Percentiles rank a stretch among this genome's conserved stretches.
These are phyloP conservation scores for Otolemur garnettii DNA, from an alignment of 2,113 vertebrate species.

Conservation along the genomic window DNA sequence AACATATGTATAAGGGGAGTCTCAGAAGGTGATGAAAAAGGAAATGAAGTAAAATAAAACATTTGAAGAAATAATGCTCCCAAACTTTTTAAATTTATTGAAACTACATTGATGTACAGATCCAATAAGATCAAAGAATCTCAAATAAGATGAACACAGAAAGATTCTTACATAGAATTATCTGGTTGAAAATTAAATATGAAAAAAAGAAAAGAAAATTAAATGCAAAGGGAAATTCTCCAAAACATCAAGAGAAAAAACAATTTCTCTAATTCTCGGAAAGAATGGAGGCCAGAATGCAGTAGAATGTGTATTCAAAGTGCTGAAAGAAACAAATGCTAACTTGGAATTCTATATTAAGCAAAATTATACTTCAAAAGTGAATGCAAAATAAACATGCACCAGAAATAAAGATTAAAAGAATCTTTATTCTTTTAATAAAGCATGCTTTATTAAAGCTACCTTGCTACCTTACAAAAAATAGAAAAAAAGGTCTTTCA, in stretches of 20 bases:
- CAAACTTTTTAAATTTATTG: not conserved
- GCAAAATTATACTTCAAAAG: not conserved
- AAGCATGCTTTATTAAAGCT: too few relatives aligned
- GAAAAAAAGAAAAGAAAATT: not conserved
- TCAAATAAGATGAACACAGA: not conserved
- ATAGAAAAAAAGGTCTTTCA: not conserved
- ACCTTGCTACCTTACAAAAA: not conserved
- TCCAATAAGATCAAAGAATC: not conserved
- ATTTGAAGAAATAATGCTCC: not conserved
- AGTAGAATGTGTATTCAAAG: not conserved
- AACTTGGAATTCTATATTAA: not conserved
- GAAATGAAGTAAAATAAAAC: not conserved
- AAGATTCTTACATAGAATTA: not conserved
- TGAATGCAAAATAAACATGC: not conserved
- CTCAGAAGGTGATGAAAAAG: not conserved
- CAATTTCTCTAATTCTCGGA: not conserved
- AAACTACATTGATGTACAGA: not conserved
- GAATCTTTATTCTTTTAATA: too few relatives aligned
- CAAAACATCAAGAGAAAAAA: not conserved
- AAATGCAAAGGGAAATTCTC: not conserved
- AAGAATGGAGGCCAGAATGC: not conserved
- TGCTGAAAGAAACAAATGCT: not conserved
- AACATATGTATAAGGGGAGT: not conserved
- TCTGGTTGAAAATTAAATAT: not conserved
- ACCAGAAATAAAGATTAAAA: not conserved